Base-by-base conservation (phyloP, 2,888 invertebrate genomes). In the Incurvaria masculella region DNA sequence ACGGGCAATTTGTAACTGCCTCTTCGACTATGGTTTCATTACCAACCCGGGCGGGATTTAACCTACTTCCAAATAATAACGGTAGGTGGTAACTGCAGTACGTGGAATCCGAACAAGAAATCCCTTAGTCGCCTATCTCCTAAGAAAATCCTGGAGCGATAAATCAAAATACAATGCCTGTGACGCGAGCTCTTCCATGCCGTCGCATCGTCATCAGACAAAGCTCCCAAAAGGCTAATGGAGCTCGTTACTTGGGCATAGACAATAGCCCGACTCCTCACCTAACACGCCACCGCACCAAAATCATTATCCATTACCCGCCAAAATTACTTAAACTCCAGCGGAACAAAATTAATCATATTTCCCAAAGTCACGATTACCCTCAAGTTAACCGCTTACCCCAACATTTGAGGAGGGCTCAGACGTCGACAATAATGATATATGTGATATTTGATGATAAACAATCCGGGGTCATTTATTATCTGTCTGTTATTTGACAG, bases 401-500 rank as follows among this genome's bases (percentile, higher is more conserved):
- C 33, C 33, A 33, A 33, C 33, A 33, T 33, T 33, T 33, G 33
- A 33, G 33, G 23, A 23, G 33, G 11, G 33, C 48, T 11, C 40
- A n/a, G 17, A 26, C 38, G 71, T 72, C 72, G 69, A 68, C 69
- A 69, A 73, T 75, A 75, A 76, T 79, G 79, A 79, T 78, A 76
- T 79, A 79, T 79, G 75, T 71, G 73, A 74, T 78, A 76, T 79
- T 79, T 79, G 79, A 79, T 76, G 80, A 79, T 80, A 79, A 81
- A 81, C 81, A 81, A 80, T 80, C 79, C 52, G 75, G 70, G 79
- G 80, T 81, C 81, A 82, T 82, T 82, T 82, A 82, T 82, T 82
- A 82, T 81, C 78, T 79, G 79, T 76, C 79, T 76, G 80, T 79
- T 82, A 82, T 82, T 81, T 80, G 82, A 81, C 82, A 82, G 81